A percentile compares a stretch with the other conserved stretches of the same genome.
Evolutionary conservation across 2,797 vertebrate species (phyloP).

Genomic region (Cirrhinus molitorella): DNA sequence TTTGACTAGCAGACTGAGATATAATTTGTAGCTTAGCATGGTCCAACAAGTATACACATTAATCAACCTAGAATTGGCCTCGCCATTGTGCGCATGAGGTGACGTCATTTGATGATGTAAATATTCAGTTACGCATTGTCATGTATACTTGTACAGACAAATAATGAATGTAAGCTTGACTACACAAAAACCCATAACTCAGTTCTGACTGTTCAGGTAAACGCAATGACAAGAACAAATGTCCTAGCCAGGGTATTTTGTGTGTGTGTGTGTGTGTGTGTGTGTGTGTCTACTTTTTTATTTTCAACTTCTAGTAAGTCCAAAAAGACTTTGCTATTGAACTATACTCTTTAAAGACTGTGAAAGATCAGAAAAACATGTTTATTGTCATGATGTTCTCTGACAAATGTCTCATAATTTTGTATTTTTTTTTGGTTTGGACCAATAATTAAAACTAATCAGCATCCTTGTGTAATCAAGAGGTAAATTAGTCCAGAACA

Average conservation of each 20-base stretch:
- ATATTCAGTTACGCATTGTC: neutral
- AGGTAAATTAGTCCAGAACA: neutral
- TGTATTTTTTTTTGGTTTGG: neutral
- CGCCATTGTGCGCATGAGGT: neutral
- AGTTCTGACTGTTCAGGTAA: neutral
- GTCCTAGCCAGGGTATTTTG: neutral
- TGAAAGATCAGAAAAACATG: neutral
- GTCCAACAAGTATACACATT: neutral
- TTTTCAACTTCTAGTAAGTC: neutral
- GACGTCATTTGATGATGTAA: neutral
- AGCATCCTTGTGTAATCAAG: neutral
- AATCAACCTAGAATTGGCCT: neutral
- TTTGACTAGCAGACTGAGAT: neutral
- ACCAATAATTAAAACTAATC: neutral
- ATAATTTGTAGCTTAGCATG: neutral
- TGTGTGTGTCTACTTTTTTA: neutral
- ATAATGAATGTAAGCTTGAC: neutral
- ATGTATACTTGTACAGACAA: neutral
- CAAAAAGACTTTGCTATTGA: neutral
- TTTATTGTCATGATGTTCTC: neutral
- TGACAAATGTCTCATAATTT: neutral
- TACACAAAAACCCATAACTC: neutral
- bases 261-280: neutral
- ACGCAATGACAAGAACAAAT: neutral
- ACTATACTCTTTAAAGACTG: neutral